These are phyloP conservation scores for Drosophila acutilabella DNA, from an alignment of 2,888 invertebrate genomes.

Conservation along the genomic window DNA sequence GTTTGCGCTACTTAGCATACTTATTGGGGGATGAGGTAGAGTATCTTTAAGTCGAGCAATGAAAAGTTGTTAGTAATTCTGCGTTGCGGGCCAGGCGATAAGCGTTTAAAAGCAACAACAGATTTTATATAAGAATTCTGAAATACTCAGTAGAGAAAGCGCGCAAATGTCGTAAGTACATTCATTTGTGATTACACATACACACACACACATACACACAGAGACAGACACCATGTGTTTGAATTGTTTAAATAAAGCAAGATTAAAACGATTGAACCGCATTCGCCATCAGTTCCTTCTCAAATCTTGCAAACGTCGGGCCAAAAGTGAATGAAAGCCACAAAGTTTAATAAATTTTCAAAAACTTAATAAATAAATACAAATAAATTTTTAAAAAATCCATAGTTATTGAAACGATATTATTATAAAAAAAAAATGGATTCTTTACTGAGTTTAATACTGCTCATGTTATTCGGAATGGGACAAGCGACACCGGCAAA, in stretches of 20 bases:
- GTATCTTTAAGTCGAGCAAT: constrained; percentile 28
- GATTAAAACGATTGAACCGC: constrained; percentile 47
- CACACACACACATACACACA: constrained; percentile 21
- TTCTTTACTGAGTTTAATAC: constrained; percentile 12
- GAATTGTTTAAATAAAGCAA: constrained; percentile 44
- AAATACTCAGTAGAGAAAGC: constrained; percentile 61
- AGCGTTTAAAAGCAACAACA: constrained; percentile 58
- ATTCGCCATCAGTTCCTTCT: constrained; percentile 63
- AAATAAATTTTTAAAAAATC: constrained; percentile 2
- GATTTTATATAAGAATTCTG: constrained; percentile 48
- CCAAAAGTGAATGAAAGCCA: constrained; percentile 9
- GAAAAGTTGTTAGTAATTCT: constrained; percentile 36
- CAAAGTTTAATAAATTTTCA: not conserved
- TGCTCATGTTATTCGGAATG: constrained; percentile 4
- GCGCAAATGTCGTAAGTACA: constrained; percentile 65
- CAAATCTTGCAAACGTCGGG: constrained; percentile 70
- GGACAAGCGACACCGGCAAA: constrained; percentile 22
- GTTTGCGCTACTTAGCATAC: constrained; percentile 10
- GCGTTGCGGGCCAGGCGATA: constrained; percentile 53
- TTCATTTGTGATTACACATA: constrained; percentile 42
- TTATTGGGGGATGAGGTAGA: constrained; percentile 12
- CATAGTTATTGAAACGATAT: constrained; percentile 3
- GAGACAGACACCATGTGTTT: constrained; percentile 31
- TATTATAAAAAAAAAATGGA: constrained; percentile 22
- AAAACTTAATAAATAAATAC: not conserved